Percentiles rank a stretch among this genome's conserved stretches.
Evolutionary conservation across 2,797 vertebrate genomes (phyloP).

Genomic region (Cryptoblepharus egeriae): DNA sequence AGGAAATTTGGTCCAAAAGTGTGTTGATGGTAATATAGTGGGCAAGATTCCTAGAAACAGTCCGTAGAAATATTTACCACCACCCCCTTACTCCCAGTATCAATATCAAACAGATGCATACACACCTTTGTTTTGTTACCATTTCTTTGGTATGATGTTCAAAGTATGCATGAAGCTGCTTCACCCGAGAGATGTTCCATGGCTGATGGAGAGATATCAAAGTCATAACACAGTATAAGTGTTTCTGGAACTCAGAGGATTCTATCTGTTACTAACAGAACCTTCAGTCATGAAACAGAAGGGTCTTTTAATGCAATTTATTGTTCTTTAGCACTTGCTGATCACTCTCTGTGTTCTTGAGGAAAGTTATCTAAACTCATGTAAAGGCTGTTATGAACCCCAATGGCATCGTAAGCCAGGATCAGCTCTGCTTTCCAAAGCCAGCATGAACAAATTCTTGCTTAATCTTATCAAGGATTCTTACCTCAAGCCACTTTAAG

Average conservation of each 20-base stretch:
- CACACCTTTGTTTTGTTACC: not conserved
- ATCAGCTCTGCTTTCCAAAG: not conserved
- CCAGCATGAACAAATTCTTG: not conserved
- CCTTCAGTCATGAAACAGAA: not conserved
- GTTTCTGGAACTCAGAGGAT: not conserved
- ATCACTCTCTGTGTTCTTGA: not conserved
- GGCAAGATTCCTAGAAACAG: not conserved
- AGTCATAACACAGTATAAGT: not conserved
- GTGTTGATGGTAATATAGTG: no score
- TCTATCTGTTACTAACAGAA: not conserved
- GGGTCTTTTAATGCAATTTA: conserved; percentile 14
- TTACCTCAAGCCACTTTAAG: not conserved
- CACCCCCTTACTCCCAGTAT: no score
- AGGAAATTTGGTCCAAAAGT: not conserved
- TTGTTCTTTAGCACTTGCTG: not conserved
- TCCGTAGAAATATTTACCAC: not conserved
- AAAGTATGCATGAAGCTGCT: not conserved
- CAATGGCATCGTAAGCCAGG: not conserved
- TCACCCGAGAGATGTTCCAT: not conserved
- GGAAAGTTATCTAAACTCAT: not conserved
- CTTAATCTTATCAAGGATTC: not conserved
- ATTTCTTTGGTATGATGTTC: not conserved
- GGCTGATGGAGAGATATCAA: not conserved
- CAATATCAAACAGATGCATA: no score
- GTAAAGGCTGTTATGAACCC: not conserved